Conservation (phyloP, 37 sponge, comb jelly and placozoan species). For the Beroe ovata region DNA sequence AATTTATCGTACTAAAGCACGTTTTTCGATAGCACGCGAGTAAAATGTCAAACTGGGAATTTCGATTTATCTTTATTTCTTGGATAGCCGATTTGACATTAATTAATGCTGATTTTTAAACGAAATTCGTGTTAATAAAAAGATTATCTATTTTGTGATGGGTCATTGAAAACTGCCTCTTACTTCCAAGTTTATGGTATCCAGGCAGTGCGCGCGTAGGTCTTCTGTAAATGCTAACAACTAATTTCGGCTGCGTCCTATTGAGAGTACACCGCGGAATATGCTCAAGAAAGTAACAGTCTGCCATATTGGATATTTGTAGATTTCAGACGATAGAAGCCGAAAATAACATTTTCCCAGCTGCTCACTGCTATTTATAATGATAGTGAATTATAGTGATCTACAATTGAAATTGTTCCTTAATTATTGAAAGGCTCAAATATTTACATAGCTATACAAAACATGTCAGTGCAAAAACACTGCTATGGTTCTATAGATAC, state of each 20-base stretch:
- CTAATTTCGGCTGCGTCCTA: not conserved
- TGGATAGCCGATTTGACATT: slow-evolving; percentile 10
- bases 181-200: not conserved
- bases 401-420: too few species aligned
- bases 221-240: slow-evolving; percentile 46
- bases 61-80: not conserved
- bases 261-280: slow-evolving; percentile 13
- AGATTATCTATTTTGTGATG: not conserved
- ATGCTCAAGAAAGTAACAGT: not conserved
- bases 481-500: too few species aligned
- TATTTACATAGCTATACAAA: too few species aligned
- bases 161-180: not conserved
- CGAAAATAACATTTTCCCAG: too few species aligned
- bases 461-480: too few species aligned
- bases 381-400: too few species aligned
- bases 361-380: too few species aligned
- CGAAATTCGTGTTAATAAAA: slow-evolving; percentile 23
- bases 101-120: slow-evolving; percentile 61
- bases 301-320: not conserved
- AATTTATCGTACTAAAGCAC: too few species aligned
- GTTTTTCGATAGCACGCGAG: too few species aligned
- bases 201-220: slow-evolving; percentile 37
- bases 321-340: too few species aligned
- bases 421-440: too few species aligned
- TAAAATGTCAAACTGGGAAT: not conserved